Percentiles rank a stretch among this genome's conserved stretches.
Conservation (phyloP, 2,113 vertebrate genomes). For the Vidua chalybeata region DNA sequence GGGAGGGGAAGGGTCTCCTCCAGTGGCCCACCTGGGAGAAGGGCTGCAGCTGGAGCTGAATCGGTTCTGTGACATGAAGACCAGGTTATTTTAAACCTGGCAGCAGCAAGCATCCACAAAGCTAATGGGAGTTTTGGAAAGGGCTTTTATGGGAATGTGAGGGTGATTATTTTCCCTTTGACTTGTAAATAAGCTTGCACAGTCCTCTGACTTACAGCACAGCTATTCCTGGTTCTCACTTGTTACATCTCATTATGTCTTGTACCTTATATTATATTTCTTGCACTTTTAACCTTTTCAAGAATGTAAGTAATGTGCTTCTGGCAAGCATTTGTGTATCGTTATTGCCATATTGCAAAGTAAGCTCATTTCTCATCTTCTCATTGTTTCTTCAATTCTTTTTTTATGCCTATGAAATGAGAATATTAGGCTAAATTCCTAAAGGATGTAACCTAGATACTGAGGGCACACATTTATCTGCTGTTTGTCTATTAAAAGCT, state of each 20-base stretch:
- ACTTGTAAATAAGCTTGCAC: neutral
- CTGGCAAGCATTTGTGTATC: neutral
- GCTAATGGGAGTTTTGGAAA: neutral
- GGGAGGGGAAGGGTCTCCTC: neutral
- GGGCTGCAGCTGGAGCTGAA: neutral
- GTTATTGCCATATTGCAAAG: slow-evolving; percentile 6
- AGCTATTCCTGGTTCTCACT: neutral
- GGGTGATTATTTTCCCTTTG: neutral
- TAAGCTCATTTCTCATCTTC: neutral
- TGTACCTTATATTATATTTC: neutral
- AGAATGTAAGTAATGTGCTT: neutral
- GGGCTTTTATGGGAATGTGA: neutral
- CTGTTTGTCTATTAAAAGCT: slow-evolving; percentile 9
- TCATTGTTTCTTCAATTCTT: neutral
- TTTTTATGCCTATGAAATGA: neutral
- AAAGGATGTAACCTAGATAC: slow-evolving; percentile 14
- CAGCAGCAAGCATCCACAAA: neutral
- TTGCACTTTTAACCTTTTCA: slow-evolving; percentile 2
- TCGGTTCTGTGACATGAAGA: neutral
- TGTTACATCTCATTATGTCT: neutral
- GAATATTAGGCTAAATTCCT: neutral
- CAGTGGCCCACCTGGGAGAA: neutral
- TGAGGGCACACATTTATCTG: neutral
- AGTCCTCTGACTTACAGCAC: neutral
- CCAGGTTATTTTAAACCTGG: neutral